Conservation (phyloP, 2,888 invertebrate species). For the Drosophila vallismaia region DNA sequence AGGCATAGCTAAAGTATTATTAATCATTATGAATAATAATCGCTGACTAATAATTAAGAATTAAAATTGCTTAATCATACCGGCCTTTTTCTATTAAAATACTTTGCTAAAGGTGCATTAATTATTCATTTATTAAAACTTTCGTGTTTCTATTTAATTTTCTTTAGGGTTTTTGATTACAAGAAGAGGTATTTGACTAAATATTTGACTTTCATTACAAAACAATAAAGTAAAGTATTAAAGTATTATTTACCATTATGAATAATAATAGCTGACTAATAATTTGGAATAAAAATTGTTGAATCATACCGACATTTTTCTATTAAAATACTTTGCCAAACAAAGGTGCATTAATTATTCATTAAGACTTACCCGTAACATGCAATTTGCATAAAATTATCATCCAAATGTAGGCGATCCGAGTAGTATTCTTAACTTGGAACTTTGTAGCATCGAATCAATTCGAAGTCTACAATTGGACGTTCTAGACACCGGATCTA, state of each 20-base stretch:
- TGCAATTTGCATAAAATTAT: constrained; percentile 55
- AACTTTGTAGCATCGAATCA: constrained; percentile 30
- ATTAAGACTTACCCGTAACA: constrained; percentile 15
- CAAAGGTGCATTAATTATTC: constrained; percentile 48
- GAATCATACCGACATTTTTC: constrained; percentile 4
- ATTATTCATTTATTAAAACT: constrained; percentile 12
- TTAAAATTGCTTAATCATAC: constrained; percentile 12
- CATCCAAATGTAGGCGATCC: constrained; percentile 36
- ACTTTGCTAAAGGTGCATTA: constrained; percentile 27
- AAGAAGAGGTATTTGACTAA: not conserved
- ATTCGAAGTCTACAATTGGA: constrained; percentile 32
- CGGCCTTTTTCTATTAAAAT: constrained; percentile 9
- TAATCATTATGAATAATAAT: constrained; percentile 1
- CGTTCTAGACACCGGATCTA: constrained; percentile 27
- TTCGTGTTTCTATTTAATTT: not conserved
- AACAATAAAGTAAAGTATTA: not conserved
- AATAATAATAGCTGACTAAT: constrained; percentile 1
- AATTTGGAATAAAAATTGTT: constrained; percentile 18
- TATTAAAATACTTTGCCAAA: not conserved
- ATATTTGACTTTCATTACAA: not conserved
- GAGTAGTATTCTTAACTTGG: constrained; percentile 19
- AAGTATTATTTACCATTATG: not conserved
- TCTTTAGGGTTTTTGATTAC: not conserved
- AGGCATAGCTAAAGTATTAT: not conserved
- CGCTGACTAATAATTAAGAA: constrained; percentile 3